Base-by-base conservation (phyloP, 2,797 vertebrate genomes). In the Bradypodion pumilum region DNA sequence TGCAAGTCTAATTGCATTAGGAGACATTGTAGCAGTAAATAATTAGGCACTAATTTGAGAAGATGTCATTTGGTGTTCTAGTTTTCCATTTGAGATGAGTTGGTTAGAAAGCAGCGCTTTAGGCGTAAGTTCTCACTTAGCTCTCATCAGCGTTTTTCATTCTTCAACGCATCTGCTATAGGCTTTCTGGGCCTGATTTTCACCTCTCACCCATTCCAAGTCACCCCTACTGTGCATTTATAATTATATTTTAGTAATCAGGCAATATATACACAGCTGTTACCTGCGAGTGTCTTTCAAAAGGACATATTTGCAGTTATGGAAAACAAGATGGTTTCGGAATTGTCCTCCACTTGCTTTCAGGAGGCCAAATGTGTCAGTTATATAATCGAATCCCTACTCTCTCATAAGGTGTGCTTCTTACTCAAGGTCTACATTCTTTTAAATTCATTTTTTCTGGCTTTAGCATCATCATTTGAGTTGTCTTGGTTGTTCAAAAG, bases 11-110 rank as follows among this genome's bases (percentile, higher is more conserved):
- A 88, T 85, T 88, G 37, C 49, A 42, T 32, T 21, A 32, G 66
- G 9, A n/a, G 80, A 70, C 5, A 76, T 65, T 86, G 72, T 63
- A 66, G 59, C 76, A 89, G 74, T 66, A 84, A 78, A 72, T 83
- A 84, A 83, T 90, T 72, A 40, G 79, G n/a, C 70, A 77, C 73
- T 83, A 70, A 72, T 83, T 79, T 86, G 82, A 87, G 80, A 83
- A 89, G 82, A 62, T 46, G 81, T 72, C 6, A 12, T 88, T 88
- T 49, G 62, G 37, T 29, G 35, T 68, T 74, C 76, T 77, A 74
- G 75, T 88, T 75, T 90, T 81, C 84, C 52, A 63, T 65, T 68
- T 80, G 82, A 77, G 52, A 84, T 3, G 0, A 42, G 35, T 25
- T 87, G 72, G 63, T 88, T 85, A 56, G 80, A 89, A 78, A 72